A percentile compares a stretch with the other conserved stretches of the same genome.
phyloP scores from a whole-genome alignment of 2,113 vertebrate genomes.

The Hypocryptadius cinnamomeus region DNA sequence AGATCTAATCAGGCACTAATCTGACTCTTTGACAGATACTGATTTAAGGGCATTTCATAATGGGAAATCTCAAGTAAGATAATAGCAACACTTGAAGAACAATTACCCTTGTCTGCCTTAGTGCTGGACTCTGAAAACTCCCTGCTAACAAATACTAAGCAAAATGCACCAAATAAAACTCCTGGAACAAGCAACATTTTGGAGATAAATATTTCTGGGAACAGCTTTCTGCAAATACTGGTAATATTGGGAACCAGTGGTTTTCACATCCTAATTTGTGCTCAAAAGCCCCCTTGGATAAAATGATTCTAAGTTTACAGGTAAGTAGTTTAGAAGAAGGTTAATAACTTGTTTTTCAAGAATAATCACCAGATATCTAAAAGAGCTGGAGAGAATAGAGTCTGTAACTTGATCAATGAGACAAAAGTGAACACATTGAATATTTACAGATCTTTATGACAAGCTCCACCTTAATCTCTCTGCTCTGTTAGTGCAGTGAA shows the following conservation, averaged over 20 bases:
- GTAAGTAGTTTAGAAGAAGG: background rate
- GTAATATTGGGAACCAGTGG: background rate
- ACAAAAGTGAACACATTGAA: background rate
- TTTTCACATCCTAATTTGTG: background rate
- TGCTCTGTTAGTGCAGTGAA: background rate
- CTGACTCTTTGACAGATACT: slow-evolving; percentile 19
- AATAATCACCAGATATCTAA: background rate
- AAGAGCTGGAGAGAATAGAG: background rate
- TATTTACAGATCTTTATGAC: background rate
- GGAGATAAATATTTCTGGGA: slow-evolving; percentile 14
- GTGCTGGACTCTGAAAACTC: background rate
- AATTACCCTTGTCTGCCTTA: slow-evolving; percentile 18
- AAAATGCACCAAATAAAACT: slow-evolving; percentile 45
- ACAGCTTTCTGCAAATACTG: slow-evolving; percentile 42
- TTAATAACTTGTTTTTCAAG: background rate
- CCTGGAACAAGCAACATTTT: slow-evolving; percentile 20
- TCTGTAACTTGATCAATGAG: background rate
- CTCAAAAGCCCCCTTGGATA: background rate
- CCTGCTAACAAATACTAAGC: background rate
- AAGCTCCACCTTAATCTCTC: background rate
- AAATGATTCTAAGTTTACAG: background rate
- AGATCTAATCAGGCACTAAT: background rate
- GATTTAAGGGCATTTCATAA: slow-evolving; percentile 18
- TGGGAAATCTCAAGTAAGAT: background rate
- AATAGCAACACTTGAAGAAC: background rate